Base-by-base conservation (phyloP, 2,888 invertebrate genomes). In the Euzetes globulus region DNA sequence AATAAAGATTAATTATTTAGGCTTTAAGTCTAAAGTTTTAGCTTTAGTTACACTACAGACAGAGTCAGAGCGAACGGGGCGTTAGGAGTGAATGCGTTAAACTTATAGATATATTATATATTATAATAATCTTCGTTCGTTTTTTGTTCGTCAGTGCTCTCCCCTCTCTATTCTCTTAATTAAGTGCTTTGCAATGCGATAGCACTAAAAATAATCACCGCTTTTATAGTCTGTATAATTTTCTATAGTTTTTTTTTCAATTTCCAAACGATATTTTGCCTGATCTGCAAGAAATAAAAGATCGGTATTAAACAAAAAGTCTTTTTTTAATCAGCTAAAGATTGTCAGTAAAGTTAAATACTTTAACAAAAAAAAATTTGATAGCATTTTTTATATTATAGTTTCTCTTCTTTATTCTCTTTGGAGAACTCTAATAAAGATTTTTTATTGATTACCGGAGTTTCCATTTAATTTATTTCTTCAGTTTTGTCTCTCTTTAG, bases 1-100 rank as follows among this genome's bases (percentile, higher is more conserved):
- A 63, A 63, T 63, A 63, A 63, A 63, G 63, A 63, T 63, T 63
- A 63, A 63, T 63, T 63, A 63, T 63, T 63, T 63, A 63, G 63
- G 63, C 63, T 63, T 63, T 63, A 63, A 63, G 63, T 58, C 58
- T 17, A 58, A 58, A 58, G 19, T 58, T 58, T 58, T 58, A 58
- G 58, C 63, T 63, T 63, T 63, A 33, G 63, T 37, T 37, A 63
- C 33, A 27, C 11, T 60, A 60, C 29, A 63, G 63, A 25, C n/a
- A 50, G n/a, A 50, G 50, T 19, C n/a, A 50, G 50, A 50, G 50
- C 15, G 58, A 63, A 63, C 27, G 63, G 63, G 63, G 63, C 63
- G 63, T 63, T 63, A 63, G 63, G 63, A 63, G 63, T 63, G 63
- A 63, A 63, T 63, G 63, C 63, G 33, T 63, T 63, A 63, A 63